These are phyloP conservation scores for Stigmatopora argus DNA, from an alignment of 2,113 vertebrate genomes.

Conservation along the genomic window DNA sequence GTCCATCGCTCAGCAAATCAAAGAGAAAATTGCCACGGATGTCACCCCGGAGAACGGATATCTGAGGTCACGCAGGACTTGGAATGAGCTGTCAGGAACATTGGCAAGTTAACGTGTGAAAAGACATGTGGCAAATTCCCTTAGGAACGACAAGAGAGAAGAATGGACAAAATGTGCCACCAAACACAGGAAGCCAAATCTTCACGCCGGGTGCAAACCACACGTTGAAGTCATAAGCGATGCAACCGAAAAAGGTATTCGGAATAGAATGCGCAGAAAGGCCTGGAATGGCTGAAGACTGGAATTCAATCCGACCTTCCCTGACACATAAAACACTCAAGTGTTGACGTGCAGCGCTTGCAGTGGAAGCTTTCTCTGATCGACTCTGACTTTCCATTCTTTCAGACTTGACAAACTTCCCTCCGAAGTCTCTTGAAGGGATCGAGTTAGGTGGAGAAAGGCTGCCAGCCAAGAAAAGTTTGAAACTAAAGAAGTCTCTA, in stretches of 20 bases:
- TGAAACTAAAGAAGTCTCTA: background rate
- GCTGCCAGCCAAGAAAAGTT: background rate
- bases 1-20: slow-evolving; percentile 61
- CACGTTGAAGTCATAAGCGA: background rate
- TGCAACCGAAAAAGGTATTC: background rate
- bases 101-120: slow-evolving; percentile 41
- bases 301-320: slow-evolving; percentile 5
- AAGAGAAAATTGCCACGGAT: slow-evolving; percentile 56
- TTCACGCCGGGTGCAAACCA: background rate
- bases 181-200: background rate
- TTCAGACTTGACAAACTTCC: slow-evolving; percentile 1
- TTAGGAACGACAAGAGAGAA: slow-evolving; percentile 42
- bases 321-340: slow-evolving; percentile 9
- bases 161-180: background rate
- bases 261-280: background rate
- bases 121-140: slow-evolving; percentile 42
- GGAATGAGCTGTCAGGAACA: slow-evolving; percentile 49
- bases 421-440: background rate
- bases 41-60: slow-evolving; percentile 58
- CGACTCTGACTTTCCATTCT: background rate
- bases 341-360: background rate
- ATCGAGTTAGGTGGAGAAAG: slow-evolving; percentile 1
- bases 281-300: slow-evolving; percentile 1
- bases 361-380: slow-evolving; percentile 6
- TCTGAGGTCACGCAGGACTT: slow-evolving; percentile 50